Base-by-base conservation (phyloP, 2,888 invertebrate genomes). In the Leucophenga maculata region DNA sequence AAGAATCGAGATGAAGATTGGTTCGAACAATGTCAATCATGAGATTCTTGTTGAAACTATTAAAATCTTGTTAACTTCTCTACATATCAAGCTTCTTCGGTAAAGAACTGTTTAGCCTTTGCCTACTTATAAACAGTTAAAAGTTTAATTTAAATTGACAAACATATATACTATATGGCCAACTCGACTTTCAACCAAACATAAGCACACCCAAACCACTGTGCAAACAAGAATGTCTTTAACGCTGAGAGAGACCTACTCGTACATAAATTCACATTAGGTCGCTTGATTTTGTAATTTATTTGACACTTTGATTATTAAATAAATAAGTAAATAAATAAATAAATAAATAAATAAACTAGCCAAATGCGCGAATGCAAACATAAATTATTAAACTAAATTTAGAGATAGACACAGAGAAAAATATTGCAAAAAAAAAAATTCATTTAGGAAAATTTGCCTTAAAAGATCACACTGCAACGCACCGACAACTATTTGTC, bases 271-370 rank as follows among this genome's bases (percentile, higher is more conserved):
- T 13, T n/a, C 20, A 26, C 55, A 71, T 66, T 66, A 55, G 20
- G 50, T 32, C 31, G 66, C 65, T 16, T 52, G 66, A 46, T 44
- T 46, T 16, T 26, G 31, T 54, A 66, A 54, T 66, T 66, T 66
- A 66, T 66, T 26, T 39, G 54, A 66, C 31, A 32, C 57, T 55
- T 55, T 26, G 22, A 20, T 14, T 14, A 14, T 20, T 55, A 55
- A 18, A 55, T 14, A 39, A 39, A 39, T 55, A 68, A 64, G 72
- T 66, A 48, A 59, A 77, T 78, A 73, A 80, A 73, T 80, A 77
- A 1, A 77, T 78, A 73, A 80, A 73, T 80, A 77, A 1, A 39
- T 39, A 39, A 39, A 39, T 39, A 39, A 39, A 39, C 11, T 39
- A 9, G 39, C 39, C 39, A 39, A 39, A 39, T 39, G 39, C 11